These are phyloP conservation scores for Epinephelus moara DNA, from an alignment of 2,113 vertebrate species.

Conservation along the genomic window DNA sequence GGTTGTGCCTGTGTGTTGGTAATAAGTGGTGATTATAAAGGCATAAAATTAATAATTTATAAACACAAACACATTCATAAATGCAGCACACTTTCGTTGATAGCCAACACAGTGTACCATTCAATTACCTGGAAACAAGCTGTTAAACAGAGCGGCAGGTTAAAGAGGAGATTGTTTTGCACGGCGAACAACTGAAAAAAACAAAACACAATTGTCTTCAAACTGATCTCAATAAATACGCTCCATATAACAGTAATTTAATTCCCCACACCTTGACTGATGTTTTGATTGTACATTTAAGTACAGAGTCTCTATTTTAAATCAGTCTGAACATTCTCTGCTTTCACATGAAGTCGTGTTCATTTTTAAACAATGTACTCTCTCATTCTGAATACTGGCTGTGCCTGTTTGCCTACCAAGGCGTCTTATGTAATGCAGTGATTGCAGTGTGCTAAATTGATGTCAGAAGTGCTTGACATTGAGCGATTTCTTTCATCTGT, in stretches of 20 bases:
- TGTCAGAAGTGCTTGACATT: conserved; percentile 30
- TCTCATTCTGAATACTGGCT: conserved; percentile 16
- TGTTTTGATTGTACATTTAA: background rate
- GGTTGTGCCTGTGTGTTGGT: background rate
- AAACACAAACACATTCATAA: conserved; percentile 12
- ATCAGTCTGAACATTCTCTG: background rate
- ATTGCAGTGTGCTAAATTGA: background rate
- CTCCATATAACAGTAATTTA: background rate
- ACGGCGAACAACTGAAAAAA: conserved; percentile 4
- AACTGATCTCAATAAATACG: conserved; percentile 10
- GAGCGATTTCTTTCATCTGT: conserved; percentile 33
- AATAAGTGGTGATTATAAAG: conserved; percentile 26
- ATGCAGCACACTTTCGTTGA: background rate
- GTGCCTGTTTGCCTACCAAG: background rate
- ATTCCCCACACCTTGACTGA: background rate
- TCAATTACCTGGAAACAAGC: conserved; percentile 52
- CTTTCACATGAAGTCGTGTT: background rate
- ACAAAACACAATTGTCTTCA: background rate
- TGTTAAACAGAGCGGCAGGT: conserved; percentile 21
- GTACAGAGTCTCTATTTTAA: background rate
- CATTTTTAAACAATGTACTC: background rate
- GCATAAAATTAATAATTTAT: conserved; percentile 39
- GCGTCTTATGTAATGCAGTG: background rate
- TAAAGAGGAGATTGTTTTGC: conserved; percentile 23
- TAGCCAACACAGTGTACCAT: conserved; percentile 6